Percentiles rank a stretch among this genome's conserved stretches.
phyloP scores from a whole-genome alignment of 2,888 invertebrate genomes.

The Phasia obesa region DNA sequence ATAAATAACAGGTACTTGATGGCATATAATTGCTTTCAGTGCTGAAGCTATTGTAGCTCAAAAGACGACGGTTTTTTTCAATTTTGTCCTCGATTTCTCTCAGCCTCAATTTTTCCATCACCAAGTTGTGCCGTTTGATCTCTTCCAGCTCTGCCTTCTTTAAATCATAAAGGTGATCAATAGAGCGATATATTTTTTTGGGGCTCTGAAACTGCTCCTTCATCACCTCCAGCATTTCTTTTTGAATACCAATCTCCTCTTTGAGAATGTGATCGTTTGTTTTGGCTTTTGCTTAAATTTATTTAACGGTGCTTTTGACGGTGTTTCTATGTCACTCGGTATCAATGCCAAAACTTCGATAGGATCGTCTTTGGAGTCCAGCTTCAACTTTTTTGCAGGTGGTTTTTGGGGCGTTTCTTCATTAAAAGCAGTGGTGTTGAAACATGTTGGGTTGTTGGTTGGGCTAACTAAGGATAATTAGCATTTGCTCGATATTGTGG shows the following conservation, averaged over 20 bases:
- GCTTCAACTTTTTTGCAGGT: constrained; percentile 27
- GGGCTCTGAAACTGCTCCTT: constrained; percentile 47
- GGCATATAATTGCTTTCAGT: constrained; percentile 39
- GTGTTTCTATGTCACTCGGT: constrained; percentile 28
- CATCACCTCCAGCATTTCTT: constrained; percentile 36
- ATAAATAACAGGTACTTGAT: constrained; percentile 37
- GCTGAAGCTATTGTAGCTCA: constrained; percentile 38
- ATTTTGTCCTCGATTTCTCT: constrained; percentile 59
- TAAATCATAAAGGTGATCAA: constrained; percentile 50
- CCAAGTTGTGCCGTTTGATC: constrained; percentile 54
- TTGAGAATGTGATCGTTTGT: constrained; percentile 15
- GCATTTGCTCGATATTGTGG: too few species aligned
- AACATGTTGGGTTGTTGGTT: too few species aligned
- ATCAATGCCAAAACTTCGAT: constrained; percentile 35
- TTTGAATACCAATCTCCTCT: constrained; percentile 50
- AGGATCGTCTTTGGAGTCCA: constrained; percentile 23
- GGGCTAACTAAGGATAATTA: too few species aligned
- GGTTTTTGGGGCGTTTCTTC: constrained; percentile 15
- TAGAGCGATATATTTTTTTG: constrained; percentile 33
- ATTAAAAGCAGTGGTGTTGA: too few species aligned
- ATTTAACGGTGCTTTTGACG: constrained; percentile 27
- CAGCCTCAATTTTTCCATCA: constrained; percentile 45
- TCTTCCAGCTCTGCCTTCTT: constrained; percentile 51
- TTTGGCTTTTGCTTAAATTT: constrained; percentile 27
- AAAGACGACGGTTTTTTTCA: constrained; percentile 54